Evolutionary conservation across 1,140 invertebrate genomes (phyloP), one percentile per base, ranked within the genome.

Genomic region (Babylonia areolata): DNA sequence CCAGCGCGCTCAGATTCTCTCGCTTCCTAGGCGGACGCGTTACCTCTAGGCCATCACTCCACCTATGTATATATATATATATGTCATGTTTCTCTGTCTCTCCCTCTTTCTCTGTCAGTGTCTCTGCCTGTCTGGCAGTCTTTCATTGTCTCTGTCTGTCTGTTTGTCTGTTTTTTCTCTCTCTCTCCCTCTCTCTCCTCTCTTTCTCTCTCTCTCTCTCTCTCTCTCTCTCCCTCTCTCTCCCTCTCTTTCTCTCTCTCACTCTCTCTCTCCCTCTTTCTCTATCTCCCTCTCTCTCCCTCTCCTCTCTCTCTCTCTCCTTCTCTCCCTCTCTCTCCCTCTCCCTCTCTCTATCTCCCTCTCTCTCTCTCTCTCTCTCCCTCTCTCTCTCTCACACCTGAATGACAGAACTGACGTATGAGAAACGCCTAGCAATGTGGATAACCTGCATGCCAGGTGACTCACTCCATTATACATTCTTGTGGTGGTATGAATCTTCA

Each of bases 321-420:
- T 20, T 64, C 58, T 64, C 58, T 64, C 9, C 23, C 58, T 64
- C 58, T 64, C 58, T 64, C 58, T 9, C 58, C 23, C 9, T 64
- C 9, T 15, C 58, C 3, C 58, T 64, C 58, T 64, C 58, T 64
- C 58, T 64, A 6, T 64, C 58, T 64, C 58, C 23, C 58, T 64
- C 58, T 64, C 58, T 64, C 58, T 64, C 58, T 64, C 58, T 64
- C 58, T 64, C 58, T 64, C 58, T 64, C 58, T 64, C 73, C 23
- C 73, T 77, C 73, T 35, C 73, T 77, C 33, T 77, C 39, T 77
- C 39, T 73, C 71, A 11, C 35, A 11, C 35, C 28, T 73, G n/a
- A n/a, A n/a, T n/a, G n/a, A n/a, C n/a, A n/a, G n/a, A n/a, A n/a
- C n/a, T n/a, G n/a, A n/a, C n/a, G n/a, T n/a, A n/a, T n/a, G n/a